A percentile compares a stretch with the other conserved stretches of the same genome.
Conservation (phyloP, 1,140 invertebrate species). For the Lethocerus indicus region DNA sequence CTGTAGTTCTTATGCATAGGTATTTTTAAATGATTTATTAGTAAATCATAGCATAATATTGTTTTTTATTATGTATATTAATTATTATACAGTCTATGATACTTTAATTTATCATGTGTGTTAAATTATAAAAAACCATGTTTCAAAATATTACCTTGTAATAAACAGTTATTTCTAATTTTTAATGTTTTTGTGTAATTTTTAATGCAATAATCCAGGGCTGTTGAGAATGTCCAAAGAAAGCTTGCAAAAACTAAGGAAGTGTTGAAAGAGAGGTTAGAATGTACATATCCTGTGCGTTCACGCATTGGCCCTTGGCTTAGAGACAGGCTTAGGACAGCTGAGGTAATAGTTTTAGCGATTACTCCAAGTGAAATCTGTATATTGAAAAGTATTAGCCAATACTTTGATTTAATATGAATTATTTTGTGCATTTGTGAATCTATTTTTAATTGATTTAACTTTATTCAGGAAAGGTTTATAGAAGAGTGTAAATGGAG, state of each 20-base stretch:
- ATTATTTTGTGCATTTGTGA: not conserved
- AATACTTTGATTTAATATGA: slow-evolving; percentile 1
- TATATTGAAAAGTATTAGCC: not conserved
- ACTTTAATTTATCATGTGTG: no score
- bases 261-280: slow-evolving; percentile 38
- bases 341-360: slow-evolving; percentile 30
- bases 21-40: no score
- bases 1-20: slow-evolving; percentile 70
- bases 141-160: no score
- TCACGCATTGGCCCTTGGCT: slow-evolving; percentile 66
- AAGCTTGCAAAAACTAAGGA: slow-evolving; percentile 47
- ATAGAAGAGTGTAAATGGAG: slow-evolving; percentile 67
- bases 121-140: no score
- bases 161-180: no score
- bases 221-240: slow-evolving; percentile 54
- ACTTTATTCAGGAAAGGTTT: slow-evolving; percentile 23
- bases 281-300: slow-evolving; percentile 52
- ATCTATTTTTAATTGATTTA: slow-evolving; percentile 1
- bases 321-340: slow-evolving; percentile 41
- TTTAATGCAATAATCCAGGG: slow-evolving; percentile 27
- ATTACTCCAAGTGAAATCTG: slow-evolving; percentile 9
- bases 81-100: no score
- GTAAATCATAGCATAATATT: no score
- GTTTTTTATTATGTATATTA: no score
- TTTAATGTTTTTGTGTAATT: not conserved